A percentile compares a stretch with the other conserved stretches of the same genome.
These are phyloP conservation scores for Heteropelma amictum DNA, from an alignment of 2,888 invertebrate genomes.

Conservation along the genomic window DNA sequence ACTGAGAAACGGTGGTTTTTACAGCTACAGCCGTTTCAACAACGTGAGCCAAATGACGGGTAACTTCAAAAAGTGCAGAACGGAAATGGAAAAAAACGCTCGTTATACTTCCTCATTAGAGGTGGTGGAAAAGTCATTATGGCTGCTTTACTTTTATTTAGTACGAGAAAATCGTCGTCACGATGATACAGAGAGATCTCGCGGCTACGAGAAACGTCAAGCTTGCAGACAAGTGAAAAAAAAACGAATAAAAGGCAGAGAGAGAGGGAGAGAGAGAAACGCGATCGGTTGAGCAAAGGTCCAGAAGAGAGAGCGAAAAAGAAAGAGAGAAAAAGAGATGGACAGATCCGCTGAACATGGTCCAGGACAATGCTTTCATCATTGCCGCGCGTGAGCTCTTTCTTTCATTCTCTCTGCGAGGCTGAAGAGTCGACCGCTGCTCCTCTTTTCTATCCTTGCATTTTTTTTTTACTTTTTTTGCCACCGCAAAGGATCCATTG, in stretches of 20 bases:
- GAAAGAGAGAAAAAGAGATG: constrained; percentile 58
- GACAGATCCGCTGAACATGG: constrained; percentile 66
- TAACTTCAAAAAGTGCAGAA: neutral
- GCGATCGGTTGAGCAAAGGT: constrained; percentile 50
- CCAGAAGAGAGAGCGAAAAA: constrained; percentile 49
- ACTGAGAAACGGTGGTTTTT: neutral
- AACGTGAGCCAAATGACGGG: neutral
- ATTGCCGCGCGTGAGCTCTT: constrained; percentile 73
- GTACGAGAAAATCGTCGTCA: constrained; percentile 28
- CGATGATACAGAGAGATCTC: constrained; percentile 54
- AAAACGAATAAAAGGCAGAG: constrained; percentile 14
- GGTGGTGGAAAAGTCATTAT: constrained; percentile 20
- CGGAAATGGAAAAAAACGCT: neutral
- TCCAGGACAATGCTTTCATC: constrained; percentile 78
- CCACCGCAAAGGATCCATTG: constrained; percentile 75
- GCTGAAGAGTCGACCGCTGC: constrained; percentile 57
- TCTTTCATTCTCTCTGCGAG: constrained; percentile 70
- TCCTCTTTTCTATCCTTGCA: constrained; percentile 49
- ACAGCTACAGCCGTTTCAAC: neutral
- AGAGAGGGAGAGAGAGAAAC: constrained; percentile 29
- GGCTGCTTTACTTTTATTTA: constrained; percentile 28
- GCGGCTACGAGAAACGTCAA: constrained; percentile 57
- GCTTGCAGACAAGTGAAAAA: constrained; percentile 59
- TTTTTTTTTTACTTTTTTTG: constrained; percentile 71
- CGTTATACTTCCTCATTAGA: constrained; percentile 33